Conservation (phyloP, 2,113 vertebrate species). For the Poeciliopsis prolifica region DNA sequence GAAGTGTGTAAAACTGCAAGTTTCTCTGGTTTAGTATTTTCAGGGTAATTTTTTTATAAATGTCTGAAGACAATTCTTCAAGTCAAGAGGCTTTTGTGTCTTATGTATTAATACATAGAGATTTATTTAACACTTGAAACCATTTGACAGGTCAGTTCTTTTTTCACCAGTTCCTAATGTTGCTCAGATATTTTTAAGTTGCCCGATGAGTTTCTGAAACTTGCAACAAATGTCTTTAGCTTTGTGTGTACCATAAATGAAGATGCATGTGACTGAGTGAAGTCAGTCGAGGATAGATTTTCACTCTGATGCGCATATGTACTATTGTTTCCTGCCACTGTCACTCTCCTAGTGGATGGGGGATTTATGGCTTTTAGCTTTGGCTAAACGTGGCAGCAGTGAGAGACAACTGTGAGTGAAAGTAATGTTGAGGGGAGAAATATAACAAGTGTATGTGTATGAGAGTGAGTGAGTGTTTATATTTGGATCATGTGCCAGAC, state of each 20-base stretch:
- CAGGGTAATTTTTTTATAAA: no score
- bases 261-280: constrained; percentile 8
- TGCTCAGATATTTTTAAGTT: no score
- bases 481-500: constrained; percentile 28
- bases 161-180: no score
- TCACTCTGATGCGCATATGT: neutral
- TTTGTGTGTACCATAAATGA: neutral
- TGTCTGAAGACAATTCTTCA: no score
- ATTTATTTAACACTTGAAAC: no score
- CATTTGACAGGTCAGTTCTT: no score
- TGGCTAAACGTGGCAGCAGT: constrained; percentile 8
- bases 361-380: constrained; percentile 45
- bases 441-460: constrained; percentile 11
- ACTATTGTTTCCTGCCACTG: constrained; percentile 38
- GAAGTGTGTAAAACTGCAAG: no score
- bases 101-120: no score
- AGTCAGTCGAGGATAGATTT: no score
- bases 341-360: constrained; percentile 29
- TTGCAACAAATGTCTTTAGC: neutral
- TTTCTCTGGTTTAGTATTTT: no score
- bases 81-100: no score
- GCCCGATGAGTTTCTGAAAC: neutral
- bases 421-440: constrained; percentile 10
- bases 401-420: constrained; percentile 19
- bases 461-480: constrained; percentile 13